These are phyloP conservation scores for Ametastegia equiseti DNA, from an alignment of 2,888 invertebrate species.

Conservation along the genomic window DNA sequence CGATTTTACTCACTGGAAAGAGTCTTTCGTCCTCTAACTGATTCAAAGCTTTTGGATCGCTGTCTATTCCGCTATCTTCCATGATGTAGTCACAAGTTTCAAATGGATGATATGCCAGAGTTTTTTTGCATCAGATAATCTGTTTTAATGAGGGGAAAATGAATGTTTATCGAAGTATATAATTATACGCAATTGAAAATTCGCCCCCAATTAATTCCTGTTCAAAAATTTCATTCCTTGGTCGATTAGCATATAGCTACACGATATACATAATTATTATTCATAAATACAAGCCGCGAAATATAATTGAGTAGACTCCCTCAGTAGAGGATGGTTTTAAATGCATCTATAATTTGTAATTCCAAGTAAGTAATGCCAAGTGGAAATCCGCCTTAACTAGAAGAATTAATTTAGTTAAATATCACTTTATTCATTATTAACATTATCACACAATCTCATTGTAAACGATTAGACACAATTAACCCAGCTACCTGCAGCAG, in stretches of 20 bases:
- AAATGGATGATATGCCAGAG: not conserved
- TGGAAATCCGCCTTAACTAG: not conserved
- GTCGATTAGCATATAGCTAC: conserved; percentile 9
- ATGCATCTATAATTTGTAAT: conserved; percentile 50
- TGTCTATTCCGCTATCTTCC: conserved; percentile 77
- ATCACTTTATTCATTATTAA: not conserved
- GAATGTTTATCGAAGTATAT: conserved; percentile 1
- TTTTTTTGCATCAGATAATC: conserved; percentile 7
- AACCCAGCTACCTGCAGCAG: conserved; percentile 6
- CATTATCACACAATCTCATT: not conserved
- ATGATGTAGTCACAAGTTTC: conserved; percentile 58
- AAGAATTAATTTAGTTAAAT: not conserved
- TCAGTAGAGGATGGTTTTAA: not conserved
- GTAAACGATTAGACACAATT: not conserved
- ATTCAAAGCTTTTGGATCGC: conserved; percentile 73
- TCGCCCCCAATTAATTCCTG: not conserved
- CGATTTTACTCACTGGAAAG: conserved; percentile 66
- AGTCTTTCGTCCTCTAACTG: conserved; percentile 71
- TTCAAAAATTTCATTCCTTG: not conserved
- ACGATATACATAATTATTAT: conserved; percentile 29
- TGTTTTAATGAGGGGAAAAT: conserved; percentile 16
- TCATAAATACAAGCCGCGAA: not conserved
- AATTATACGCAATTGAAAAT: not conserved
- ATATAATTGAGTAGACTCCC: not conserved
- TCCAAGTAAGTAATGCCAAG: not conserved